Base-by-base conservation (phyloP, 2,888 invertebrate genomes). In the Holacanthella duospinosa region DNA sequence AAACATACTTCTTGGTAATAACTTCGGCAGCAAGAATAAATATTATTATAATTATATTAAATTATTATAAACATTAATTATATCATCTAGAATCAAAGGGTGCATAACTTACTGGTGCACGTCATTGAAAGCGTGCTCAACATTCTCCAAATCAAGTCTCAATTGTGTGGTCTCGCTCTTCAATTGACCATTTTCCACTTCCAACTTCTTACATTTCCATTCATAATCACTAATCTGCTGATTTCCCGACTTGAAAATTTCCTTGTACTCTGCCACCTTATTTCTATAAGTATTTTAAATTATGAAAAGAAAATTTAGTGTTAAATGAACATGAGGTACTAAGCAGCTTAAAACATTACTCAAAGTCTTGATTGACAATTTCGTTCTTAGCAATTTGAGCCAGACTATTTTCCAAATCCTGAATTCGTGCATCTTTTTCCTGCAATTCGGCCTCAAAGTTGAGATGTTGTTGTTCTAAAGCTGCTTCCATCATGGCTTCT, bases 101-200 rank as follows among this genome's bases (percentile, higher is more conserved):
- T n/a, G n/a, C n/a, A n/a, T n/a, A 9, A 61, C 66, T 62, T 79
- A 76, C 74, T 82, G 79, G 75, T 84, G 84, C 60, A 85, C 79
- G 77, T 85, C 85, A 61, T 83, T 82, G 75, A 85, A 85, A 0
- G 85, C 83, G 58, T 81, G 77, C 76, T 86, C 85, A 62, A 85
- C 80, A 73, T 81, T 82, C 65, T 81, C 80, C 44, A 86, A 76
- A 75, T 85, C 85, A 67, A 81, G 80, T 67, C 81, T 75, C 1
- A 82, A 82, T 70, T 81, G 82, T 71, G 83, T 82, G 72, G 82
- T 77, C 71, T 84, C 84, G 63, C 78, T 78, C 3, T 77, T 75
- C 9, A 82, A 59, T 9, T 53, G 9, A 9, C 21, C 6, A 6
- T 53, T 53, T n/a, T 53, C 9, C 6, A 12, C 54, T 53, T 53